Conservation (phyloP, 2,113 vertebrate genomes). For the Falcunculus frontatus region DNA sequence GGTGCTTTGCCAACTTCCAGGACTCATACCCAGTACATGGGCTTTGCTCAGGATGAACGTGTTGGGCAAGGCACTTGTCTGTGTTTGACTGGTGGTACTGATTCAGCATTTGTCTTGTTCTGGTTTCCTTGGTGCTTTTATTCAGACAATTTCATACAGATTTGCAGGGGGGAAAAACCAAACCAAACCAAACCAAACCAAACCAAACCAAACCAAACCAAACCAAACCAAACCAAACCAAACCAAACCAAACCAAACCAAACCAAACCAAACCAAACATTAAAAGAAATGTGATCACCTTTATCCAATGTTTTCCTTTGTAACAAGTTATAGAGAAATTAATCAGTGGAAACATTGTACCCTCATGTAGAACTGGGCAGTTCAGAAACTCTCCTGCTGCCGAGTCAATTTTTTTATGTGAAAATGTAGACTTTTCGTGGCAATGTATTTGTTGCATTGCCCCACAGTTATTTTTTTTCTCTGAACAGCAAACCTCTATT, state of each 20-base stretch:
- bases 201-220: background rate
- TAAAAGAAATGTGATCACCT: background rate
- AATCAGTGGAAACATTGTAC: background rate
- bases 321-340: background rate
- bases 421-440: background rate
- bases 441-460: background rate
- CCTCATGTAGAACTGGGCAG: background rate
- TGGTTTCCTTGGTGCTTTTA: background rate
- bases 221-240: background rate
- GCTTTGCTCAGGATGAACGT: background rate
- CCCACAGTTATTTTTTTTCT: background rate
- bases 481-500: background rate
- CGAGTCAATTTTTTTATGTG: background rate
- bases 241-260: background rate
- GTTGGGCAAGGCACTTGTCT: background rate
- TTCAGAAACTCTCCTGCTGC: background rate
- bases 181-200: background rate
- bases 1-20: background rate
- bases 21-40: background rate
- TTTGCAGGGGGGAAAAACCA: background rate
- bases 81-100: background rate
- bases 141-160: background rate
- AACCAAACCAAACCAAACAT: background rate
- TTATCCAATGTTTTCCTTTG: background rate
- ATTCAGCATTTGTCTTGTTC: background rate